A percentile compares a stretch with the other conserved stretches of the same genome.
phyloP scores from a whole-genome alignment of 2,113 vertebrate species.

The Galeopterus variegatus region DNA sequence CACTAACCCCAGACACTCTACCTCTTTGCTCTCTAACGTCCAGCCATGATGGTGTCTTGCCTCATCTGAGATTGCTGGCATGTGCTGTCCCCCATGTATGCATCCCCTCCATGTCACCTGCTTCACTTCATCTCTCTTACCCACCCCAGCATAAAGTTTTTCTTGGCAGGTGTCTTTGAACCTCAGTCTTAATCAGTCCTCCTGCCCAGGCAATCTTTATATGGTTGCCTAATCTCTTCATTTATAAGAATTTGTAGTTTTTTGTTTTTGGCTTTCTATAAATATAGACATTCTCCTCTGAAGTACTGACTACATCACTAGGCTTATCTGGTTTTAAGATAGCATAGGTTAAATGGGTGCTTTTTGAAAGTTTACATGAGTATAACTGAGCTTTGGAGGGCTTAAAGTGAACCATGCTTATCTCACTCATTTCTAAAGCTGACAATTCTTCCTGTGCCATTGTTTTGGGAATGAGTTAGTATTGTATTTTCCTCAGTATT shows the following conservation, averaged over 20 bases:
- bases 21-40: background rate
- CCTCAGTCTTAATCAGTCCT: too few relatives aligned
- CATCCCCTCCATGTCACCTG: too few relatives aligned
- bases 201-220: background rate
- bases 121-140: background rate
- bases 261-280: background rate
- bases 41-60: accelerated
- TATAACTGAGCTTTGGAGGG: background rate
- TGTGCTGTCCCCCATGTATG: too few relatives aligned
- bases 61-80: too few relatives aligned
- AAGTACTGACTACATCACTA: background rate
- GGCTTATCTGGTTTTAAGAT: background rate
- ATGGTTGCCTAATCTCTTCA: background rate
- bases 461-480: background rate
- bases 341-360: background rate
- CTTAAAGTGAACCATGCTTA: background rate
- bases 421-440: background rate
- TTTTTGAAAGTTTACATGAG: background rate
- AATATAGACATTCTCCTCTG: background rate
- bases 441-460: background rate
- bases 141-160: too few relatives aligned
- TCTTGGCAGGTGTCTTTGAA: background rate
- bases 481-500: background rate
- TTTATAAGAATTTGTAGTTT: background rate
- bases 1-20: too few relatives aligned